Conservation (phyloP, 2,113 vertebrate genomes). For the Macrotis lagotis region DNA sequence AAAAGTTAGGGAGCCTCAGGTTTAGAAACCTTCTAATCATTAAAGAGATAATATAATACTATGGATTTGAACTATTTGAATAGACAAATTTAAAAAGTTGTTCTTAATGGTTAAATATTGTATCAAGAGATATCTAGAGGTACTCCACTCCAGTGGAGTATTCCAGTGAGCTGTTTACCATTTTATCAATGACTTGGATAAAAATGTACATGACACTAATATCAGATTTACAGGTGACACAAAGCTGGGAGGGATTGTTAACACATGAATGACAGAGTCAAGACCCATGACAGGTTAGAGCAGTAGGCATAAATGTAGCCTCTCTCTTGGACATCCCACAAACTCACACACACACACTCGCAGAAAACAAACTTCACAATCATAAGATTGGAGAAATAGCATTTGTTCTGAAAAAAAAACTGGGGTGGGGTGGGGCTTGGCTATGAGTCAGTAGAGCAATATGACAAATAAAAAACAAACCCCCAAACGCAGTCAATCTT, state of each 20-base stretch:
- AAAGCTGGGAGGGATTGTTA: background rate
- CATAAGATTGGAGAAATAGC: no score
- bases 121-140: background rate
- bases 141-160: background rate
- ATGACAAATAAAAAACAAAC: no score
- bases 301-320: background rate
- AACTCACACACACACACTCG: no score
- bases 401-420: no score
- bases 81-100: background rate
- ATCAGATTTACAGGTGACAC: background rate
- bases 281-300: background rate
- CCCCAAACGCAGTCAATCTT: no score
- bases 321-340: background rate
- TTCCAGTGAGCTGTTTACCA: background rate
- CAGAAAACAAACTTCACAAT: no score
- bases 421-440: no score
- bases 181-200: background rate
- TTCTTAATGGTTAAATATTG: background rate
- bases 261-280: background rate
- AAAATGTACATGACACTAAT: background rate
- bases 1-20: background rate
- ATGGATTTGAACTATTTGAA: background rate
- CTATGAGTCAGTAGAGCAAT: no score
- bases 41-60: no score
- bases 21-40: no score